Evolutionary conservation across 2,888 invertebrate genomes (phyloP), one percentile per base, ranked within the genome.

Genomic region (Drosophila emarginata): DNA sequence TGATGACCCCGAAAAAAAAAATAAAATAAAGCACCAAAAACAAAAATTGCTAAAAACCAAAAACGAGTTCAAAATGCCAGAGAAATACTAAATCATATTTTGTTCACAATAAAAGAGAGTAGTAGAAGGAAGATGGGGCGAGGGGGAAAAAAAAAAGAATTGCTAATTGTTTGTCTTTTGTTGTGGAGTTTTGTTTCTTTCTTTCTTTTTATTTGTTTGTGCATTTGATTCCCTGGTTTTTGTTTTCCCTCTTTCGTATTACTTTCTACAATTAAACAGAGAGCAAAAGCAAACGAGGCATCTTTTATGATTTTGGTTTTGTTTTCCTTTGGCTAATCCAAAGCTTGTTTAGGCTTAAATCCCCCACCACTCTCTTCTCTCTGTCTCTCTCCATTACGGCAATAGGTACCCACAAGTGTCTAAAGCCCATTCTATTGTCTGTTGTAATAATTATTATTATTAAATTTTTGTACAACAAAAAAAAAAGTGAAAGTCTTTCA

Each of bases 151-250:
- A 15, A 21, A 26, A 56, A 66, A 64, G 61, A 77, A 76, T 75
- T 40, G 73, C 87, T 86, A 83, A 84, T 88, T 84, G 84, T 80
- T 84, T 76, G 77, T 75, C 75, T 76, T 82, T 78, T 77, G 72
- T 82, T 64, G 28, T 51, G 52, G 54, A 36, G 21, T 54, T 51
- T 61, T 26, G 45, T 32, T 61, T 62, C 58, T 59, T 36, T 61
- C 37, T 14, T n/a, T n/a, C n/a, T n/a, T n/a, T n/a, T n/a, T n/a
- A n/a, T n/a, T n/a, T n/a, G n/a, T n/a, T n/a, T n/a, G n/a, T n/a
- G n/a, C n/a, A n/a, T n/a, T n/a, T n/a, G n/a, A n/a, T n/a, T n/a
- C n/a, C 15, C 28, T 11, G 11, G 5, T 11, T 21, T 39, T 9
- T 23, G 7, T 58, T 11, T 15, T 62, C 7, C 36, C 5, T 21